Conservation (phyloP, 2,888 invertebrate species). For the Troides helena region DNA sequence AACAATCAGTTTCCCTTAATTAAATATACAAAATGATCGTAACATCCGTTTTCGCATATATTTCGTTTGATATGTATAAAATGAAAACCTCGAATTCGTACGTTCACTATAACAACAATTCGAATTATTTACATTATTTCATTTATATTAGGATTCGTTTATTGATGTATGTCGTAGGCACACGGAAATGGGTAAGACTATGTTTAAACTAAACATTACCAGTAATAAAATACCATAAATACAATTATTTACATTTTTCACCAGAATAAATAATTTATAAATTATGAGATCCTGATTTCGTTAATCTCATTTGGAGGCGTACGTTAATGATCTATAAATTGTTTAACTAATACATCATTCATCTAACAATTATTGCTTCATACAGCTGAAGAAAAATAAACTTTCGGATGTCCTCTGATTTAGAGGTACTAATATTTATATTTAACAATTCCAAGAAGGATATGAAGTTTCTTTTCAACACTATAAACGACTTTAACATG, state of each 20-base stretch:
- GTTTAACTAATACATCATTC: not conserved
- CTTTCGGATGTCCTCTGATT: not conserved
- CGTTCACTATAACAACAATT: conserved; percentile 42
- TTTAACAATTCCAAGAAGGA: not conserved
- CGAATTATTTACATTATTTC: conserved; percentile 41
- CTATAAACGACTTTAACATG: not conserved
- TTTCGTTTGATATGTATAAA: conserved; percentile 76
- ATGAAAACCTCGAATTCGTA: conserved; percentile 67
- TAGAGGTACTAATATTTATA: not conserved
- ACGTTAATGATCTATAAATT: conserved; percentile 12
- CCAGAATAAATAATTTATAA: conserved; percentile 66
- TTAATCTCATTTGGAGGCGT: conserved; percentile 65
- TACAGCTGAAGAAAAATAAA: conserved; percentile 1
- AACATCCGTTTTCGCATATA: conserved; percentile 57
- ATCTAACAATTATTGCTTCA: conserved; percentile 14
- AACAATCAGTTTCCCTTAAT: conserved; percentile 67
- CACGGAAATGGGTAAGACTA: conserved; percentile 58
- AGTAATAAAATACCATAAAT: conserved; percentile 50
- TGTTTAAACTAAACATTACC: conserved; percentile 49
- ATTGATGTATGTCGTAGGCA: conserved; percentile 61
- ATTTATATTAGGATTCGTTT: conserved; percentile 48
- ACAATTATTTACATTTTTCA: conserved; percentile 58
- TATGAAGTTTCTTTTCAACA: not conserved
- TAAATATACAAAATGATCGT: conserved; percentile 65
- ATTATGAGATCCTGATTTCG: conserved; percentile 74